phyloP scores from a whole-genome alignment of 2,888 invertebrate genomes.

The Fissipunctia ypsillon region DNA sequence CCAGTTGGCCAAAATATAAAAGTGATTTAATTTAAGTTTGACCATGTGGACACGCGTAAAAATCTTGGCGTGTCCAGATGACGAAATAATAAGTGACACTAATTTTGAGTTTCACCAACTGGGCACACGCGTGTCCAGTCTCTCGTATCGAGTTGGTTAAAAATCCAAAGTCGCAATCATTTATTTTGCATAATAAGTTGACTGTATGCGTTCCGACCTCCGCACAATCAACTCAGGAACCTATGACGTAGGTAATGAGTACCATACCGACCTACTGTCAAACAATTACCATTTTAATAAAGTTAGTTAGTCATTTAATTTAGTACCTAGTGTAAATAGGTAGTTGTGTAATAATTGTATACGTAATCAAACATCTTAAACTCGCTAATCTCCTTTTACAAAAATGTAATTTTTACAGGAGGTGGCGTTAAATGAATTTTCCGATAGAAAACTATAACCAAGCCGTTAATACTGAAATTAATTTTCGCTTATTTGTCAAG shows the following conservation, averaged over 20 bases:
- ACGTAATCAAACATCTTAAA: slow-evolving; percentile 35
- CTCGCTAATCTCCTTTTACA: slow-evolving; percentile 53
- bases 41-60: no score
- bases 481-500: slow-evolving; percentile 87
- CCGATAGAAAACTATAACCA: slow-evolving; percentile 73
- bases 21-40: no score
- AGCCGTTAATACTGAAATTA: slow-evolving; percentile 80
- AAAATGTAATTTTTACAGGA: slow-evolving; percentile 45
- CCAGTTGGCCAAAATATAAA: no score
- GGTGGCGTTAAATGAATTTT: slow-evolving; percentile 73
- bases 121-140: no score
- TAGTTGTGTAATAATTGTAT: not conserved
- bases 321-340: not conserved
- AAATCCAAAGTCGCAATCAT: no score
- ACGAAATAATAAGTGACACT: no score
- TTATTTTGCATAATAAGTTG: not conserved
- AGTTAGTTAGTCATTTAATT: not conserved
- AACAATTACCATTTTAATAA: not conserved
- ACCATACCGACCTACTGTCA: not conserved
- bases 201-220: not conserved
- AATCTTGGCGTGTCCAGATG: no score
- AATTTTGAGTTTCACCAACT: no score
- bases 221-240: not conserved
- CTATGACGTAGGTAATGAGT: not conserved
- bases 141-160: no score